Evolutionary conservation across 2,888 invertebrate genomes (phyloP), one percentile per base, ranked within the genome.

Genomic region (Cantharis rufa): DNA sequence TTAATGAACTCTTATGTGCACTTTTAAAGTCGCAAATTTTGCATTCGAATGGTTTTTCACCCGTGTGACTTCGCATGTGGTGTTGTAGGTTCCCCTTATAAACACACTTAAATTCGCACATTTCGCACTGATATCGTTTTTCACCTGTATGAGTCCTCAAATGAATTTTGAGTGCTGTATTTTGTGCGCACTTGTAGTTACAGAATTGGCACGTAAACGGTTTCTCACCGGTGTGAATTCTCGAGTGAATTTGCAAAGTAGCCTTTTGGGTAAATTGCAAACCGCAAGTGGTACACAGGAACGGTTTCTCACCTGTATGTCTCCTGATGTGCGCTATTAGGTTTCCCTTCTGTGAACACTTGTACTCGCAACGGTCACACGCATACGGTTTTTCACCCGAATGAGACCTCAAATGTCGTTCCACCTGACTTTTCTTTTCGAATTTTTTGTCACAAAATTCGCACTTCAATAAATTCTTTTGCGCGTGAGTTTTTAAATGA

Each of bases 81-180:
- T 89, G 89, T 72, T 89, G 89, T 77, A 89, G 79, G 76, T 88
- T 88, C 1, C 87, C 87, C 0, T 87, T 88, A 81, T 86, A 87
- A 24, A 88, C 86, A 77, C 87, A 88, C 15, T 88, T 87, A 63
- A 87, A 82, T 15, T 84, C 84, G 76, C 88, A 88, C 10, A 73
- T 70, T 15, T 73, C 74, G 71, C 82, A 83, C 11, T 83, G 82
- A 81, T 89, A 89, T 0, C 89, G 89, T 82, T 87, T 89, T 72
- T 88, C 88, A 9, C 90, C 88, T 64, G 87, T 88, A 81, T 90
- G 90, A 1, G 88, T 88, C 66, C 89, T 87, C 71, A 86, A 85
- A 80, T 90, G 90, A 3, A 90, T 48, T 48, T 48, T 48, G n/a
- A 48, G n/a, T 7, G 48, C 48, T 9, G 48, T 48, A n/a, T 48